phyloP scores from a whole-genome alignment of 1,140 invertebrate species.

The Lasioglossum albipes region DNA sequence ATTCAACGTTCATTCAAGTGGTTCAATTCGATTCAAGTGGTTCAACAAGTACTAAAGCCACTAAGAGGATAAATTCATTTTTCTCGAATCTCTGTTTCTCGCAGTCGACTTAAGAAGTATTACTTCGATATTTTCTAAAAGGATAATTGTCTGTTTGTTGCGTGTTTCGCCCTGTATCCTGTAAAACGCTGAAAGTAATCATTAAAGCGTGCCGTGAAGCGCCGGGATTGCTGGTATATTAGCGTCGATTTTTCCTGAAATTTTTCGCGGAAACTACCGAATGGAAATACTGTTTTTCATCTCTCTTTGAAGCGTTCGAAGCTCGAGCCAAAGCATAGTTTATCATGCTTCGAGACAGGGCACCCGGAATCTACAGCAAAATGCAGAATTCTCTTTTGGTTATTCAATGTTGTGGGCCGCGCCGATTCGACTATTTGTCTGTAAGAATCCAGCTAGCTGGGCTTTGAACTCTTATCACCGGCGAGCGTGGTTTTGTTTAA shows the following conservation, averaged over 20 bases:
- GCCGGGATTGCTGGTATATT: not conserved
- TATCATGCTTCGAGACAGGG: not conserved
- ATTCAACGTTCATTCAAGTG: too few relatives aligned
- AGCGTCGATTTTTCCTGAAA: not conserved
- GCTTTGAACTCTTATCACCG: not conserved
- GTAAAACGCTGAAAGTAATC: not conserved
- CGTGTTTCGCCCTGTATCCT: too few relatives aligned
- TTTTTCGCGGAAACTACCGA: not conserved
- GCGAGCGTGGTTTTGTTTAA: not conserved
- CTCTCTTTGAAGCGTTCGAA: too few relatives aligned
- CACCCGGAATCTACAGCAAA: not conserved
- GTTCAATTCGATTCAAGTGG: too few relatives aligned
- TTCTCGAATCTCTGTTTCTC: too few relatives aligned
- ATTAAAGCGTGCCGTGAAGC: not conserved
- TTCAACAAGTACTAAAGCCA: too few relatives aligned
- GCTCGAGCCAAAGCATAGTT: constrained; percentile 4
- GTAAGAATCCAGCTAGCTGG: not conserved
- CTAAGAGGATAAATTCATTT: too few relatives aligned
- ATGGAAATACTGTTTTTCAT: not conserved
- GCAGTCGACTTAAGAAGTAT: too few relatives aligned
- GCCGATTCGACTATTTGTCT: not conserved
- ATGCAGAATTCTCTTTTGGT: not conserved
- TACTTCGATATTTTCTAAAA: too few relatives aligned
- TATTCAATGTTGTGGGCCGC: constrained; percentile 1
- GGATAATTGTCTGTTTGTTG: too few relatives aligned